These are phyloP conservation scores for Aethina tumida DNA, from an alignment of 1,140 invertebrate species.

Conservation along the genomic window DNA sequence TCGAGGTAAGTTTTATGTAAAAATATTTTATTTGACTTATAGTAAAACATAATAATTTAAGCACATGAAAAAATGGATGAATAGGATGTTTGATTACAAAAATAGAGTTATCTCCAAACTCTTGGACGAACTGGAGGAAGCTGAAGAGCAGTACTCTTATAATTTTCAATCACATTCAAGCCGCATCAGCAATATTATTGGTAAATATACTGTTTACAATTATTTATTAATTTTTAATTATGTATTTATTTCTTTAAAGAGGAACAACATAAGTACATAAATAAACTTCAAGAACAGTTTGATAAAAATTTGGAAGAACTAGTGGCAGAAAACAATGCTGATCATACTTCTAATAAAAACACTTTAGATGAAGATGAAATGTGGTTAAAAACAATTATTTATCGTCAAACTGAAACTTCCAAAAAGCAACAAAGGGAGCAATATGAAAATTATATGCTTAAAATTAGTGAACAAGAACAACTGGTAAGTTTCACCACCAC, in stretches of 20 bases:
- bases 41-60: conserved; percentile 21
- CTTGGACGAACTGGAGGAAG: conserved; percentile 51
- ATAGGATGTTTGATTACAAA: conserved; percentile 50
- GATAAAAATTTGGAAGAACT: conserved; percentile 21
- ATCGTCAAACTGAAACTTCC: conserved; percentile 21
- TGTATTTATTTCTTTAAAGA: conserved; percentile 14
- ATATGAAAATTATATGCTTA: conserved; percentile 24
- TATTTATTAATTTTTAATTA: conserved; percentile 6
- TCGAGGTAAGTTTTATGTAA: conserved; percentile 45
- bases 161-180: conserved; percentile 59
- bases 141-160: conserved; percentile 57
- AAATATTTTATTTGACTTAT: conserved; percentile 3
- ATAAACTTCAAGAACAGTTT: conserved; percentile 24
- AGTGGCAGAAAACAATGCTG: conserved; percentile 14
- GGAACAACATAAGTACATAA: conserved; percentile 23
- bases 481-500: conserved; percentile 17
- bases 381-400: conserved; percentile 28
- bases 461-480: conserved; percentile 20
- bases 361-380: conserved; percentile 13
- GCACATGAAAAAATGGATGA: conserved; percentile 49
- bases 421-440: conserved; percentile 13
- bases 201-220: conserved; percentile 35
- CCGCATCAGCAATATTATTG: conserved; percentile 54
- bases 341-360: conserved; percentile 10
- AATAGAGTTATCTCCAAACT: conserved; percentile 52